Conservation (phyloP, 35 echinoderm and acorn worm species). For the Ophioderma brevispina region DNA sequence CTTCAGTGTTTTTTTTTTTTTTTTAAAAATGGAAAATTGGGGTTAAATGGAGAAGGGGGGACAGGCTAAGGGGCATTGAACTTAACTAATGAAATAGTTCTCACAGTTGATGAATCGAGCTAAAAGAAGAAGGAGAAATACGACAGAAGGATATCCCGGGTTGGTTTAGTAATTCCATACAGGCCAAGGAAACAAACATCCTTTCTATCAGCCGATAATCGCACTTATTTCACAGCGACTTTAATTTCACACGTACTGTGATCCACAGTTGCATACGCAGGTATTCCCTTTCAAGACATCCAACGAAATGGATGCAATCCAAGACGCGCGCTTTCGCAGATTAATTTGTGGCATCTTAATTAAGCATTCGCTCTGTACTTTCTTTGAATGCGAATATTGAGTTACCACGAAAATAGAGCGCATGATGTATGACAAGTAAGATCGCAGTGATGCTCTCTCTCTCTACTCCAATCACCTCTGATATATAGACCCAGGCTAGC, state of each 20-base stretch:
- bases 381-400: background rate
- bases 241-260: background rate
- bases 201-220: background rate
- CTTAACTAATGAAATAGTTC: background rate
- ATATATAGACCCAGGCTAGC: background rate
- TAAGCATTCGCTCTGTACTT: background rate
- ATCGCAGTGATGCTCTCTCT: background rate
- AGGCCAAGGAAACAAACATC: background rate
- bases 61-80: background rate
- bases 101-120: background rate
- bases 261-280: background rate
- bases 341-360: slow-evolving; percentile 3
- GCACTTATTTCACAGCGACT: background rate
- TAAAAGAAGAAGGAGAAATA: slow-evolving; percentile 1
- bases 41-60: background rate
- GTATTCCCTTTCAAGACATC: background rate
- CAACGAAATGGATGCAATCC: background rate
- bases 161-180: background rate
- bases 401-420: slow-evolving; percentile 1
- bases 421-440: background rate
- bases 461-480: background rate
- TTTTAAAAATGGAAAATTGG: no score
- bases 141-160: background rate
- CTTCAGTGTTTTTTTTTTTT: slow-evolving; percentile 10
- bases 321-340: background rate